A percentile compares a stretch with the other conserved stretches of the same genome.
These are phyloP conservation scores for Solen grandis DNA, from an alignment of 1,140 invertebrate genomes.

Conservation along the genomic window DNA sequence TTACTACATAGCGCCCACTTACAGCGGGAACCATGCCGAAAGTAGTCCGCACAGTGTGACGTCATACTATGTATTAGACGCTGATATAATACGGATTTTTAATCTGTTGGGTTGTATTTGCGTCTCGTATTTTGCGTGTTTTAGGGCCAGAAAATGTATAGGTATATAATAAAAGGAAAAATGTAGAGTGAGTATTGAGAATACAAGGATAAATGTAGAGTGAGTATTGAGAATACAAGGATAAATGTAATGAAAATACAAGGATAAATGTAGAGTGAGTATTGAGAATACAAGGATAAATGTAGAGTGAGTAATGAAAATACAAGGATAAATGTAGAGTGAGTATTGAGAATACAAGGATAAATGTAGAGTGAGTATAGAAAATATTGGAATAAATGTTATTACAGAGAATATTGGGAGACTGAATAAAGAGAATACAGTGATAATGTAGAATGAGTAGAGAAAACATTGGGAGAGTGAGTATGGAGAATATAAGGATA, in stretches of 20 bases:
- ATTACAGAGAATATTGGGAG: slow-evolving; percentile 68
- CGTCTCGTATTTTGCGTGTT: too few species aligned
- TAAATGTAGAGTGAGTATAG: slow-evolving; percentile 86
- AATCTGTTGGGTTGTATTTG: too few species aligned
- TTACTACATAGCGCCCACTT: too few species aligned
- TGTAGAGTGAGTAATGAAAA: slow-evolving; percentile 28
- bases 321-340: slow-evolving; percentile 92
- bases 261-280: too few species aligned
- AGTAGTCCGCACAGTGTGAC: too few species aligned
- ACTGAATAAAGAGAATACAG: slow-evolving; percentile 87
- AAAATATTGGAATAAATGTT: slow-evolving; percentile 83
- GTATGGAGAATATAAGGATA: slow-evolving; percentile 11
- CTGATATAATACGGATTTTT: too few species aligned
- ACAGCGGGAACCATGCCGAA: too few species aligned
- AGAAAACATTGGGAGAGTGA: too few species aligned
- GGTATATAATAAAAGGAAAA: too few species aligned
- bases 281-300: slow-evolving; percentile 7
- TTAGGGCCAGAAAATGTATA: too few species aligned
- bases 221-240: slow-evolving; percentile 56
- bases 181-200: slow-evolving; percentile 86
- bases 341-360: slow-evolving; percentile 89
- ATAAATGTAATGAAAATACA: too few species aligned
- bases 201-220: slow-evolving; percentile 92
- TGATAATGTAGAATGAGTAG: slow-evolving; percentile 87
- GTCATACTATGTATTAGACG: too few species aligned